These are phyloP conservation scores for Labeo rohita DNA, from an alignment of 2,113 vertebrate species.

Conservation along the genomic window DNA sequence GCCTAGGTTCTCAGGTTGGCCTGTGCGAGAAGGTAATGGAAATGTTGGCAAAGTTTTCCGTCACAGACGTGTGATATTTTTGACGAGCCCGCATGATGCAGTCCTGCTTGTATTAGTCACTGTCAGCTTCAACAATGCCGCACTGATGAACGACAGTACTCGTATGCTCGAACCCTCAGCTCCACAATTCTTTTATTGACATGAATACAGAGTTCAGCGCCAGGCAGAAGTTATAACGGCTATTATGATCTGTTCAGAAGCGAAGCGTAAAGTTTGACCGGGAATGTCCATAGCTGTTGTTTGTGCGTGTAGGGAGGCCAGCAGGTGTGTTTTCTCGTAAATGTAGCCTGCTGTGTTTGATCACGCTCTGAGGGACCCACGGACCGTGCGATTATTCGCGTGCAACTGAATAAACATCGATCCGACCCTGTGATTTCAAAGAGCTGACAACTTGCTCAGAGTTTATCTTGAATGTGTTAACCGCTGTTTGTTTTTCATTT, in stretches of 20 bases:
- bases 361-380: not conserved
- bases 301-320: not conserved
- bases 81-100: conserved; percentile 15
- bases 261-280: not conserved
- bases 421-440: not conserved
- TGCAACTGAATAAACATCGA: conserved; percentile 47
- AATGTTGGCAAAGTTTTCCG: conserved; percentile 41
- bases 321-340: conserved; percentile 22
- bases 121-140: conserved; percentile 40
- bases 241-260: not conserved
- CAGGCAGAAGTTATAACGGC: not conserved
- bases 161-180: no score
- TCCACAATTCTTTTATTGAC: not conserved
- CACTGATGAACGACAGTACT: conserved; percentile 28
- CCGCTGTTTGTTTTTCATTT: conserved; percentile 34
- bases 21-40: conserved; percentile 22
- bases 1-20: conserved; percentile 2
- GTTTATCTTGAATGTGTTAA: conserved; percentile 24
- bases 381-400: conserved; percentile 26
- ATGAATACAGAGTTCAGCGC: not conserved
- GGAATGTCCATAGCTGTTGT: not conserved
- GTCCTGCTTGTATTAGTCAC: conserved; percentile 42
- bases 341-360: conserved; percentile 16
- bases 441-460: not conserved
- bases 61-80: conserved; percentile 30